Evolutionary conservation across 2,113 vertebrate genomes (phyloP).

Genomic region (Acinonyx jubatus): DNA sequence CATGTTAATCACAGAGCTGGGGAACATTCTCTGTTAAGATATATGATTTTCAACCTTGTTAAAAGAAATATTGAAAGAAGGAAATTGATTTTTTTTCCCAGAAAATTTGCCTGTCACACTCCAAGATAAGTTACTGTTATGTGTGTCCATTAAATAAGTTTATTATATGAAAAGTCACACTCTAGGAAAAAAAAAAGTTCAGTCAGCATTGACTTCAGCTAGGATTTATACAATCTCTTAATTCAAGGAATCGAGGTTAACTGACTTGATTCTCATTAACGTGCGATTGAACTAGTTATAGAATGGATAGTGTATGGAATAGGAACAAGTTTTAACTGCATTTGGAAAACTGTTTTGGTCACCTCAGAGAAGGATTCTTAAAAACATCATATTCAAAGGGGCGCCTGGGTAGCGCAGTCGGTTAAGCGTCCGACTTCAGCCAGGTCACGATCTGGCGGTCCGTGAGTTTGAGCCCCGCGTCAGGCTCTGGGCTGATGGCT

Average conservation of each 20-base stretch:
- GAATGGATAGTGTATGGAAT: background rate
- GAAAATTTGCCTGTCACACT: conserved; percentile 81
- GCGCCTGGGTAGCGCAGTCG: too few relatives aligned
- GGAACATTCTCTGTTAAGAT: conserved; percentile 76
- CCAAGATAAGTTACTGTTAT: conserved; percentile 74
- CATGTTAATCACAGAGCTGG: conserved; percentile 80
- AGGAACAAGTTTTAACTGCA: background rate
- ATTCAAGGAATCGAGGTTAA: conserved; percentile 57
- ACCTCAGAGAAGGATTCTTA: background rate
- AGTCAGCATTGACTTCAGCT: conserved; percentile 62
- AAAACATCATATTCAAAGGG: background rate
- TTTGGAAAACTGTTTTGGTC: background rate
- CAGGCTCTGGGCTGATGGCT: too few relatives aligned
- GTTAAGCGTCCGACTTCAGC: too few relatives aligned
- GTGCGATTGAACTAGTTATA: background rate
- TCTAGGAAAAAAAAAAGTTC: conserved; percentile 48
- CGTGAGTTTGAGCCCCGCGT: too few relatives aligned
- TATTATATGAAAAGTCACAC: conserved; percentile 71
- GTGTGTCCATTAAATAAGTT: conserved; percentile 74
- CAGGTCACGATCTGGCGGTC: too few relatives aligned
- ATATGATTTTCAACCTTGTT: conserved; percentile 75
- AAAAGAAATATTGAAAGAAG: conserved; percentile 81
- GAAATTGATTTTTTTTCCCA: conserved; percentile 78
- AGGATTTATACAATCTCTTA: conserved; percentile 65
- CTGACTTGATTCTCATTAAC: conserved; percentile 32